Percentiles rank a stretch among this genome's conserved stretches.
These are phyloP conservation scores for Halictus quadricinctus DNA, from an alignment of 2,888 invertebrate species.

Conservation along the genomic window DNA sequence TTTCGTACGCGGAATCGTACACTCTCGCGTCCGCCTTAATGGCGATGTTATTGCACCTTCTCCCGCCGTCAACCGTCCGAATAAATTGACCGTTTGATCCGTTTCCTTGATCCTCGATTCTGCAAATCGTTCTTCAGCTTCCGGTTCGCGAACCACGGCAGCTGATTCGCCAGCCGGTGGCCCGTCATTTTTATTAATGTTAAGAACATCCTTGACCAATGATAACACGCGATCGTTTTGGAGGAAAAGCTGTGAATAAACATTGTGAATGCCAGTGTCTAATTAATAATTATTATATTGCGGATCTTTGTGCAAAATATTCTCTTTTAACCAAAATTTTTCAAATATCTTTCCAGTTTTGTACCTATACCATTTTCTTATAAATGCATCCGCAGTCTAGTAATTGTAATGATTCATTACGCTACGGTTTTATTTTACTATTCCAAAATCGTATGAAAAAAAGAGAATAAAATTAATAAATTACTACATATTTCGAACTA, in stretches of 20 bases:
- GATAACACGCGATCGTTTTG: neutral
- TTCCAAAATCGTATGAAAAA: neutral
- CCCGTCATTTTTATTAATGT: neutral
- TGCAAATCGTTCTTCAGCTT: neutral
- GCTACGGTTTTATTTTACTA: too few species aligned
- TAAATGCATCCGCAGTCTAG: too few species aligned
- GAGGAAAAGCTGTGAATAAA: neutral
- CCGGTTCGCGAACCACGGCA: neutral
- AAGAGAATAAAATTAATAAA: too few species aligned
- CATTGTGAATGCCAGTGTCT: neutral
- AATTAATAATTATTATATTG: too few species aligned
- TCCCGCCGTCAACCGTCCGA: neutral
- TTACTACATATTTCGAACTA: too few species aligned
- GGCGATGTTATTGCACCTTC: neutral
- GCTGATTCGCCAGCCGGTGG: neutral
- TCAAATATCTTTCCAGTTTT: too few species aligned
- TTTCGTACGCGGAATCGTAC: slow-evolving; percentile 6
- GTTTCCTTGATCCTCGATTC: neutral
- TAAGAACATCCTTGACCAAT: neutral
- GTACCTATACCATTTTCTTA: too few species aligned
- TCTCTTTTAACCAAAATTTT: too few species aligned
- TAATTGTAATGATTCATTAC: too few species aligned
- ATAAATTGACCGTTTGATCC: slow-evolving; percentile 14
- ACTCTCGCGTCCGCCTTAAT: neutral
- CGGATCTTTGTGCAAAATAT: too few species aligned